Base-by-base conservation (phyloP, 1,140 invertebrate genomes). In the Heliconius hewitsoni region DNA sequence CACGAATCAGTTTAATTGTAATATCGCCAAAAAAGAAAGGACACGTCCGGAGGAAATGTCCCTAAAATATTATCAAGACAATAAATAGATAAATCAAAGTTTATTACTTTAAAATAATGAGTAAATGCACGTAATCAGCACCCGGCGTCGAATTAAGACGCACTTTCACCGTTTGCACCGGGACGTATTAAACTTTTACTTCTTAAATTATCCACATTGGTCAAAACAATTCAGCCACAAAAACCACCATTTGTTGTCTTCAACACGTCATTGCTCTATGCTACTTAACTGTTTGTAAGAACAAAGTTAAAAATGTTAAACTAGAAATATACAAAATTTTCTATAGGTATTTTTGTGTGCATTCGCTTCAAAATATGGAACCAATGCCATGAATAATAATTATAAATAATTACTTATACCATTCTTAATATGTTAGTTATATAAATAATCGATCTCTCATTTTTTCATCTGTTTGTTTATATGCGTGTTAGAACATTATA, bases 161-260 rank as follows among this genome's bases (percentile, higher is more conserved):
- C 74, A 76, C 74, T 76, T 76, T 76, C 74, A 76, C 74, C 74
- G 74, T 19, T 23, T 71, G 60, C 74, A 70, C 27, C 60, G 60
- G 74, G 74, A 76, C 74, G 60, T 70, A 27, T 71, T 72, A 30
- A 50, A 76, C 74, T 76, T 76, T 76, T 76, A 76, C 74, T 76
- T 76, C 60, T 75, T 39, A 50, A 66, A 66, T 66, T 66, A 66
- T 66, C 60, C 60, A 66, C 60, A 66, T 27, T 66, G 60, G 27
- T 3, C 60, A 66, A 30, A 66, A 66, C 60, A 66, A 66, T 66
- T 66, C 60, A 66, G 27, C 60, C 60, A 66, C 60, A 66, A 66
- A 66, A 30, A 66, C 60, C 30, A 27, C 60, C 13, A 66, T 66
- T 66, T 27, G 13, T 27, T 27, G 23, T 66, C 60, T 66, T 66